Percentiles rank a stretch among this genome's conserved stretches.
These are phyloP conservation scores for Notolabrus celidotus DNA, from an alignment of 2,797 vertebrate species.

Conservation along the genomic window DNA sequence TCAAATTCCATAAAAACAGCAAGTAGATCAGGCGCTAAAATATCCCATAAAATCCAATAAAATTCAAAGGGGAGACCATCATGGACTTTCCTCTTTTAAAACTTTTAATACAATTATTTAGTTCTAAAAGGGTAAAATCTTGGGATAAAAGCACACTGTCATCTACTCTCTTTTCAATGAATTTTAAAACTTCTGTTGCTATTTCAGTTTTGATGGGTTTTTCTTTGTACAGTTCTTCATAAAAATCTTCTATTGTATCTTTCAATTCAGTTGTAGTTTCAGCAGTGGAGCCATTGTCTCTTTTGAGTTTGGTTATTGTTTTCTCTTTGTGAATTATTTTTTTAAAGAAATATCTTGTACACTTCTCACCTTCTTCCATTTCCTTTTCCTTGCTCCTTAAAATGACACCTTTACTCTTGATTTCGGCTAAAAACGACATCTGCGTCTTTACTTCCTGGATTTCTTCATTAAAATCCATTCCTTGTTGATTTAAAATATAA, in stretches of 20 bases:
- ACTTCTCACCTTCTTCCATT: constrained; percentile 29
- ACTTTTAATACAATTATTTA: not conserved
- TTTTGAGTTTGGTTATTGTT: not conserved
- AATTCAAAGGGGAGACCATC: constrained; percentile 31
- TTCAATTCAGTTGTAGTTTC: constrained; percentile 7
- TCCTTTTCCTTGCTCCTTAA: constrained; percentile 42
- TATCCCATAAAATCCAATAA: constrained; percentile 39
- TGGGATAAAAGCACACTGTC: not conserved
- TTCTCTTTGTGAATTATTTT: not conserved
- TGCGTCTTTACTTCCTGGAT: constrained; percentile 18
- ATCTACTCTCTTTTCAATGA: not conserved
- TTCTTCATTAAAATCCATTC: constrained; percentile 41
- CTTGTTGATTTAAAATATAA: constrained; percentile 18
- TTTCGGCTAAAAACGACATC: constrained; percentile 1
- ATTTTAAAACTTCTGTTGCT: not conserved
- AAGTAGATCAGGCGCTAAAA: constrained; percentile 29
- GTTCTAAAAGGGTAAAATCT: not conserved
- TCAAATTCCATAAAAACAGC: constrained; percentile 31
- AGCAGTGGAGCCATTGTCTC: not conserved
- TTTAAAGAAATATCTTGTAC: constrained; percentile 44
- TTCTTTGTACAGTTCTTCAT: not conserved
- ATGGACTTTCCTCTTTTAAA: constrained; percentile 19
- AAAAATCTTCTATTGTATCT: accelerated
- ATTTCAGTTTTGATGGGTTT: accelerated
- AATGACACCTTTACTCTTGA: constrained; percentile 9